Base-by-base conservation (phyloP, 2,797 vertebrate genomes). In the Hapalemur alaotrensis region DNA sequence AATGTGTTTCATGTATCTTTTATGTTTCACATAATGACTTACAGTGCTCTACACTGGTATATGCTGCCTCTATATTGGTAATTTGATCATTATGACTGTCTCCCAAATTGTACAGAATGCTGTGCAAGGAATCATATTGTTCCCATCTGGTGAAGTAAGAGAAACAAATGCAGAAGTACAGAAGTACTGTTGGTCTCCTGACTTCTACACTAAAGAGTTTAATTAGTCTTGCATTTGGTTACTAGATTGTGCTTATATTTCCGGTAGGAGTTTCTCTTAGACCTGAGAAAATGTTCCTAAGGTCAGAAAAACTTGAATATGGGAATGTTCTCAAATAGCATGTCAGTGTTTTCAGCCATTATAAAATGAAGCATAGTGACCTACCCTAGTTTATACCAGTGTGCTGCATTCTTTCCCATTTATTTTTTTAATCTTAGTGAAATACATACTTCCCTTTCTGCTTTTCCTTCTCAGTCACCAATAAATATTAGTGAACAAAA, bases 141-240 rank as follows among this genome's bases (percentile, higher is more conserved):
- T 92, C 65, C 90, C 91, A 91, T 95, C 94, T 97, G 96, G 78
- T 61, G 32, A 95, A 95, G 28, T 20, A 46, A 65, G 73, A 96
- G 52, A 88, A 76, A 41, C 17, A 7, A 73, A 18, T 52, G 41
- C 11, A 4, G 72, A 75, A 30, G 25, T 80, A 2, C 11, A 4
- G 72, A 75, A 30, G 25, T 80, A 2, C 59, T 65, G 41, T 73
- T 63, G 72, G 57, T 79, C 43, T 93, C n/a, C 65, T 94, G 35
- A 57, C 30, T 95, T 92, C 75, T 70, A 9, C 38, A 76, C 12
- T 15, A 13, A 81, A 70, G 52, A 72, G 48, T 95, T 88, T 76
- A 89, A 61, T 23, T 63, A 61, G n/a, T 54, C 46, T 88, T 96
- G 54, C 32, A 28, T 91, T 85, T 88, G 46, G 6, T 90, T 92